Evolutionary conservation across 2,113 vertebrate species (phyloP), one percentile per base, ranked within the genome.

Genomic region (Crotalus horridus): DNA sequence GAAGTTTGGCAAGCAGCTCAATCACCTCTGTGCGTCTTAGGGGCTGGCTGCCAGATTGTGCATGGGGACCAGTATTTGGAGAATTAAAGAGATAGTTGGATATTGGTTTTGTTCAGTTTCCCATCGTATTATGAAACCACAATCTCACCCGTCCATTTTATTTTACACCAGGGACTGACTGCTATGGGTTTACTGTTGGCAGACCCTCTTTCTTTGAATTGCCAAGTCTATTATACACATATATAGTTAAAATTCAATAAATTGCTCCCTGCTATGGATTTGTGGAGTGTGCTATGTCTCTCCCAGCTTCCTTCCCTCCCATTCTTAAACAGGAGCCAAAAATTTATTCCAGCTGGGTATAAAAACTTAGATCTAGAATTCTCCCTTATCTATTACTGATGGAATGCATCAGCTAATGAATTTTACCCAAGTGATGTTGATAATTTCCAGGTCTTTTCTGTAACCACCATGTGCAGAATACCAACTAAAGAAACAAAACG

Each of bases 161-260:
- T 91, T 95, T 95, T 89, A 94, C 94, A 95, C 95, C 64, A 3
- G 87, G 94, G 89, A 95, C 85, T 61, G 8, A 90, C 64, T 90
- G 90, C 15, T 11, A 91, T 91, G 94, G 89, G 90, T 54, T 93
- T 90, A 90, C 48, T 92, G 93, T 26, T 96, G 96, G 93, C 96
- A 94, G 91, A 20, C 1, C 15, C 89, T 2, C 39, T 29, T 92
- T 56, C 53, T 55, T 92, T 7, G 0, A 8, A 89, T 74, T 1
- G 91, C 94, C 95, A 96, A 93, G 90, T 46, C 85, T 92, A 48
- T 95, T 88, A 48, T 85, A 87, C 39, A 29, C 94, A 93, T 85
- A 33, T 33, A 46, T 85, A 95, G 11, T 15, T 81, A 15, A 86
- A 89, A 39, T 93, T 56, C 95, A 92, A 94, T 91, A 94, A 96